These are phyloP conservation scores for Diglossa cyanea DNA, from an alignment of 2,797 vertebrate genomes.

Conservation along the genomic window DNA sequence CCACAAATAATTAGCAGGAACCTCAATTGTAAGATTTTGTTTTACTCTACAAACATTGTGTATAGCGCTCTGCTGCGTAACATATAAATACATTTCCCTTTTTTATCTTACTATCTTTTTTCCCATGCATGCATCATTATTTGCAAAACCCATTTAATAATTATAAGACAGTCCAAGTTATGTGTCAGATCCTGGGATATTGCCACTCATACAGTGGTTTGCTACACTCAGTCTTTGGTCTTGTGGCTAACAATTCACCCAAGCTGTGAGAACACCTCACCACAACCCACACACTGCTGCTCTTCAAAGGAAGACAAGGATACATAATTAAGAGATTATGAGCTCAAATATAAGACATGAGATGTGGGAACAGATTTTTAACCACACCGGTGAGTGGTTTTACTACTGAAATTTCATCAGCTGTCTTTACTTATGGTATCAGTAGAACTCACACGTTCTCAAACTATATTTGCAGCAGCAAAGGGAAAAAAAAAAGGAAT, in stretches of 20 bases:
- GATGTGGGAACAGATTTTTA: slow-evolving; percentile 41
- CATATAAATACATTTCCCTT: not conserved
- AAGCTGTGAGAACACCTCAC: slow-evolving; percentile 24
- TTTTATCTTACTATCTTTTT: not conserved
- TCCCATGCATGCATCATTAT: not conserved
- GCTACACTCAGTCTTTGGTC: not conserved
- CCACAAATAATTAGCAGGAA: not conserved
- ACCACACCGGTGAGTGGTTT: slow-evolving; percentile 28
- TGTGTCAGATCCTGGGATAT: not conserved
- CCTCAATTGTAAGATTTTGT: not conserved
- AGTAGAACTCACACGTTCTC: not conserved
- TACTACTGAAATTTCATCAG: not conserved
- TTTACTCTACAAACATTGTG: not conserved
- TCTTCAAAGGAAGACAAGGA: slow-evolving; percentile 35
- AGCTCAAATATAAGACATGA: slow-evolving; percentile 5
- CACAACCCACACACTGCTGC: slow-evolving; percentile 36
- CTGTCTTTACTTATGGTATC: not conserved
- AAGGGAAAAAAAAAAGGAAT: not conserved
- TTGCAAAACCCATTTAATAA: not conserved
- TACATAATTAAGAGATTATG: slow-evolving; percentile 40
- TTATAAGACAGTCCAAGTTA: not conserved
- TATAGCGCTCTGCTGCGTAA: fast-evolving
- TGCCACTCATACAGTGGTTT: not conserved
- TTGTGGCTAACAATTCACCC: slow-evolving; percentile 32
- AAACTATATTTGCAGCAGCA: not conserved